These are phyloP conservation scores for Portunus trituberculatus DNA, from an alignment of 1,140 invertebrate species.

Conservation along the genomic window DNA sequence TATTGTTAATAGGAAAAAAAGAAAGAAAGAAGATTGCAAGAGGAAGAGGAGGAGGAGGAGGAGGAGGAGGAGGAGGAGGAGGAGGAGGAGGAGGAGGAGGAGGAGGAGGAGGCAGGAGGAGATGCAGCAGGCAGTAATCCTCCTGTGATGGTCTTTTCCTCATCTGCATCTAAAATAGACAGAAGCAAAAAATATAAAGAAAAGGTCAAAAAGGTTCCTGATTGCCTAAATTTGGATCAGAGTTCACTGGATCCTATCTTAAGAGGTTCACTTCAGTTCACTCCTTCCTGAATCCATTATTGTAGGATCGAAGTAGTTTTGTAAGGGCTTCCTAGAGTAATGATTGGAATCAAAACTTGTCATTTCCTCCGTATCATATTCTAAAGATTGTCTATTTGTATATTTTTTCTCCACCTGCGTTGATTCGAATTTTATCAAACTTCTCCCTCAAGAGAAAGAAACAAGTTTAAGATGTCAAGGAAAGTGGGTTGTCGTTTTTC, in stretches of 20 bases:
- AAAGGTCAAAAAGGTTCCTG: background rate
- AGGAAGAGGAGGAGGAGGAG: background rate
- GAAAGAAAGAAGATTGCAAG: background rate
- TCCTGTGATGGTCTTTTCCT: background rate
- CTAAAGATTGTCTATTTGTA: background rate
- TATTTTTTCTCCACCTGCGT: background rate
- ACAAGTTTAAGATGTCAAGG: background rate
- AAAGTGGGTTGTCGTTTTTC: background rate
- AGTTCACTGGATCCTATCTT: background rate
- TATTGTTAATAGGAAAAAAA: background rate
- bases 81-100: background rate
- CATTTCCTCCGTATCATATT: background rate
- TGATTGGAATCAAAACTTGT: background rate
- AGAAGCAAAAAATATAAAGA: background rate
- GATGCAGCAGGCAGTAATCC: background rate
- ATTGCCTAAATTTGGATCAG: background rate
- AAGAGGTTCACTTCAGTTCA: background rate
- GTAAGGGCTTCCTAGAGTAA: too few relatives aligned
- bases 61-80: background rate
- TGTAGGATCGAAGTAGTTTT: background rate
- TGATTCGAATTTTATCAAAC: constrained; percentile 15
- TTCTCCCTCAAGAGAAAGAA: background rate
- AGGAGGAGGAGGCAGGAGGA: background rate
- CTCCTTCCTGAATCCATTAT: background rate
- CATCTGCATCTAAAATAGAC: constrained; percentile 2